phyloP scores from a whole-genome alignment of 2,797 vertebrate genomes.

The Enteromius afrohamiltoni region DNA sequence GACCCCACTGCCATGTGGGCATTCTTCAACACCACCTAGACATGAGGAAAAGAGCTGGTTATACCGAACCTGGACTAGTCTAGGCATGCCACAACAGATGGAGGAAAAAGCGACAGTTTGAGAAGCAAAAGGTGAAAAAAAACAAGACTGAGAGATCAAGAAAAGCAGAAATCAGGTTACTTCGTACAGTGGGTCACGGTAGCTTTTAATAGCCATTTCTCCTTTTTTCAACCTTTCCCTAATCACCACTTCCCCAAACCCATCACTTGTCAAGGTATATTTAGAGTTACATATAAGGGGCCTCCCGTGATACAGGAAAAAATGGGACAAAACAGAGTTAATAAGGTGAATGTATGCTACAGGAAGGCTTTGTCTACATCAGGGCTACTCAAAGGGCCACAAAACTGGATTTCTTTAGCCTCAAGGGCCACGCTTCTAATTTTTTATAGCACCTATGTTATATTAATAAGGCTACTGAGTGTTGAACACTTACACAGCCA shows the following conservation, averaged over 20 bases:
- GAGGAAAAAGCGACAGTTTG: background rate
- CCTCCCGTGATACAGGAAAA: constrained; percentile 64
- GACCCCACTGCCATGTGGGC: constrained; percentile 99
- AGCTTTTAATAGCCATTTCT: constrained; percentile 55
- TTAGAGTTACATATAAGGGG: constrained; percentile 64
- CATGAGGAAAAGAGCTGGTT: constrained; percentile 2
- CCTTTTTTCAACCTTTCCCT: constrained; percentile 30
- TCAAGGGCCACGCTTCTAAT: constrained; percentile 10
- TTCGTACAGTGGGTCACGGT: constrained; percentile 56
- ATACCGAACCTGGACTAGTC: background rate
- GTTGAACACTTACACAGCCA: constrained; percentile 47
- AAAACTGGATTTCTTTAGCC: constrained; percentile 11
- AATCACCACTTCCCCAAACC: constrained; percentile 31
- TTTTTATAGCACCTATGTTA: constrained; percentile 21
- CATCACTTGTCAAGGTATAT: constrained; percentile 68
- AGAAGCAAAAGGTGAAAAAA: constrained; percentile 25
- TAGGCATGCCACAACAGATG: background rate
- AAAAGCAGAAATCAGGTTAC: constrained; percentile 51
- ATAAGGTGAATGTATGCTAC: constrained; percentile 61
- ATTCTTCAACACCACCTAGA: constrained; percentile 91
- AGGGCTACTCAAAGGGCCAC: constrained; percentile 16
- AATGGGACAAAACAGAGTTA: constrained; percentile 67
- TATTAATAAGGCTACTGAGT: constrained; percentile 43
- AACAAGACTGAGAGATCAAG: constrained; percentile 4
- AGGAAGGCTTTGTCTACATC: constrained; percentile 41